A percentile compares a stretch with the other conserved stretches of the same genome.
Conservation (phyloP, 2,113 vertebrate species). For the Corydoras maculifer region DNA sequence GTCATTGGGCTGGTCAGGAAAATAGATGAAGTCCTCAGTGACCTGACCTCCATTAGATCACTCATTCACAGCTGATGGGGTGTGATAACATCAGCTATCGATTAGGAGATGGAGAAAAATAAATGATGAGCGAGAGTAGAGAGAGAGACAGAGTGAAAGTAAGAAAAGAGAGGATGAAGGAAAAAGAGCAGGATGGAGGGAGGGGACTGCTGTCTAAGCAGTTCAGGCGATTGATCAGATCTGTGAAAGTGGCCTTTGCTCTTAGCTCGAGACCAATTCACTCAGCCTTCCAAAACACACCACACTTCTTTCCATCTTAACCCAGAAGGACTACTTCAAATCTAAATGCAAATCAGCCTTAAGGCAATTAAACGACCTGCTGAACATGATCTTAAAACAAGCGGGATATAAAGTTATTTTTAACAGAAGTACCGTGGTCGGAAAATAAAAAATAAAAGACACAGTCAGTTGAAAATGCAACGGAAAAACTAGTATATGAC, state of each 20-base stretch:
- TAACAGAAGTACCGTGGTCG: not conserved
- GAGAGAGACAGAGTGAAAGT: not conserved
- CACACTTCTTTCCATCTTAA: slow-evolving; percentile 33
- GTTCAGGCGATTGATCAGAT: slow-evolving; percentile 45
- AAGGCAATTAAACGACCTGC: slow-evolving; percentile 40
- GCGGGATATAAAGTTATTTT: slow-evolving; percentile 18
- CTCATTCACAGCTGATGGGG: slow-evolving; percentile 40
- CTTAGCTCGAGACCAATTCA: slow-evolving; percentile 42
- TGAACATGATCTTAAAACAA: slow-evolving; percentile 34
- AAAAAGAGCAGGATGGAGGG: not conserved
- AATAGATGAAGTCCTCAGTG: slow-evolving; percentile 36
- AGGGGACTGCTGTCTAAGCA: slow-evolving; percentile 35
- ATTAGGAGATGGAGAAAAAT: slow-evolving; percentile 33
- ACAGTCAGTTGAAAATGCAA: not conserved
- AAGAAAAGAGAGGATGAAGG: not conserved
- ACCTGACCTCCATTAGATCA: slow-evolving; percentile 42
- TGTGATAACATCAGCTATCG: slow-evolving; percentile 43
- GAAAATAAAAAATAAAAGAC: slow-evolving; percentile 16
- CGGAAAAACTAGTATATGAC: too few species aligned
- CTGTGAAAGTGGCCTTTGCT: slow-evolving; percentile 34
- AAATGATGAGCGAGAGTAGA: not conserved
- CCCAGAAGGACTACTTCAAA: slow-evolving; percentile 36
- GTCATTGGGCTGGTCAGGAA: slow-evolving; percentile 19
- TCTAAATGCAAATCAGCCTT: slow-evolving; percentile 47
- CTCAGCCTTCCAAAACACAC: slow-evolving; percentile 32